Percentiles rank a stretch among this genome's conserved stretches.
Evolutionary conservation across 2,888 invertebrate species (phyloP).

Genomic region (Sinotaia quadrata): DNA sequence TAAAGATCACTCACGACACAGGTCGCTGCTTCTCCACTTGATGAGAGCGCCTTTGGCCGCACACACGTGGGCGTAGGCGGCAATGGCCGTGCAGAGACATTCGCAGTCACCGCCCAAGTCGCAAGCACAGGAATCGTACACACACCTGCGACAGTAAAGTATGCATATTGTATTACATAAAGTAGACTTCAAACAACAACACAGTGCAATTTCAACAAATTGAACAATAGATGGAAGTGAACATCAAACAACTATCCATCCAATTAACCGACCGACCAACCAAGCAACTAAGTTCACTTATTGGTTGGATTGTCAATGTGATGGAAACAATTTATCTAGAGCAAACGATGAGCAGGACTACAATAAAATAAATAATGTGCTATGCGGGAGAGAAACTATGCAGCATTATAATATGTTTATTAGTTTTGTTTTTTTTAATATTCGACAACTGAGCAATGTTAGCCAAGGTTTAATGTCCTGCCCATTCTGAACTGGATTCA

Average conservation of each 20-base stretch:
- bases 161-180: neutral
- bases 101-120: slow-evolving; percentile 91
- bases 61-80: slow-evolving; percentile 90
- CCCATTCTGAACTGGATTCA: no score
- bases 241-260: no score
- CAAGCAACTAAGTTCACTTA: no score
- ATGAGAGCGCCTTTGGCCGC: slow-evolving; percentile 83
- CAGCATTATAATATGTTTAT: no score
- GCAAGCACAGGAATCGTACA: slow-evolving; percentile 90
- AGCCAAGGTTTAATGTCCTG: no score
- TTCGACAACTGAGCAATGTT: no score
- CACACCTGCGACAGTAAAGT: slow-evolving; percentile 75
- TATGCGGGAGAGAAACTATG: neutral
- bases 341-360: slow-evolving; percentile 47
- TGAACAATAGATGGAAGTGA: no score
- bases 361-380: neutral
- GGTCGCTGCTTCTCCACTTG: slow-evolving; percentile 85
- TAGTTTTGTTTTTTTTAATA: no score
- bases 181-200: neutral
- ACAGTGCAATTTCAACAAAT: no score
- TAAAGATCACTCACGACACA: slow-evolving; percentile 77
- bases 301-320: no score
- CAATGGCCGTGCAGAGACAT: slow-evolving; percentile 89
- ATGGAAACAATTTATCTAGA: neutral
- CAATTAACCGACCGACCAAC: no score